Percentiles rank a stretch among this genome's conserved stretches.
Conservation (phyloP, 1,140 invertebrate genomes). For the Glossosoma conforme region DNA sequence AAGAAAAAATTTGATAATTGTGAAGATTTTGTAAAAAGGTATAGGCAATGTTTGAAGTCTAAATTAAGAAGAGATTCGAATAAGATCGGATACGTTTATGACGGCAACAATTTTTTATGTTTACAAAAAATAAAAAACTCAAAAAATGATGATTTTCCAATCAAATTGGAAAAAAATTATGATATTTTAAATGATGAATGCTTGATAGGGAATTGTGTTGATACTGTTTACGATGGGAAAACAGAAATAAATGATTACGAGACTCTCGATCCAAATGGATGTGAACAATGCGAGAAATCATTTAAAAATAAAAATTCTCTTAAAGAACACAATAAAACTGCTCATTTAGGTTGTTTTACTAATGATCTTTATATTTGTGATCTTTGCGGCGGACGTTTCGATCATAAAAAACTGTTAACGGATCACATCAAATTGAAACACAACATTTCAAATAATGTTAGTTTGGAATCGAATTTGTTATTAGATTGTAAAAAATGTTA, state of each 20-base stretch:
- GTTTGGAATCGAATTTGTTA: too few relatives aligned
- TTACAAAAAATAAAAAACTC: too few relatives aligned
- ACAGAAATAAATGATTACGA: too few relatives aligned
- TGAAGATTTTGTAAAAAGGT: not conserved
- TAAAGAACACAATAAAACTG: constrained; percentile 1
- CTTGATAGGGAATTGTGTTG: too few relatives aligned
- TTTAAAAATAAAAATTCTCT: not conserved
- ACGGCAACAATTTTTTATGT: too few relatives aligned
- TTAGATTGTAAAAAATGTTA: not conserved
- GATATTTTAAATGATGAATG: too few relatives aligned
- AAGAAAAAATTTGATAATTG: not conserved
- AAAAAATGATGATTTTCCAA: too few relatives aligned
- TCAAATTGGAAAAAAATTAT: too few relatives aligned
- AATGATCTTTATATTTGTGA: not conserved
- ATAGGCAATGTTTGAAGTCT: not conserved
- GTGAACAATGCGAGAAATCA: not conserved
- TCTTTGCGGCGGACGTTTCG: not conserved
- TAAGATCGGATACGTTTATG: too few relatives aligned
- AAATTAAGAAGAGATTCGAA: too few relatives aligned
- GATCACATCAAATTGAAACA: not conserved
- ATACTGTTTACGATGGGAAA: too few relatives aligned
- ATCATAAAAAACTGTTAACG: not conserved
- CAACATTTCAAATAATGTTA: not conserved
- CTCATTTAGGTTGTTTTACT: not conserved
- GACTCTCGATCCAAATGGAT: not conserved